Conservation (phyloP, 2,113 vertebrate species). For the Apteryx mantelli region DNA sequence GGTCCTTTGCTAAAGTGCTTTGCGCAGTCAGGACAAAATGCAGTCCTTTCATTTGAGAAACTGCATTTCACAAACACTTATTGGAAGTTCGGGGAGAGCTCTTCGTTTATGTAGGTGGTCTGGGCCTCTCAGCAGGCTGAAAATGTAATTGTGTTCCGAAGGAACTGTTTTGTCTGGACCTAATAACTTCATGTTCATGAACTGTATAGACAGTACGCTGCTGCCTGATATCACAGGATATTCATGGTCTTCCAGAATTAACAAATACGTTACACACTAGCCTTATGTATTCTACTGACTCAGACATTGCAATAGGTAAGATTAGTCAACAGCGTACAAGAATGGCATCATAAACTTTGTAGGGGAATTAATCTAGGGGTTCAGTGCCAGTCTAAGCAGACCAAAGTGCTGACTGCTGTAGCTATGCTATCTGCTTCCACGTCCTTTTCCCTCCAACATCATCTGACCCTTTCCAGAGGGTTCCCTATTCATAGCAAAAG, state of each 20-base stretch:
- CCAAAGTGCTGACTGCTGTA: neutral
- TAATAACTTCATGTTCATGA: neutral
- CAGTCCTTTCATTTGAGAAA: neutral
- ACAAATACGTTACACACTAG: neutral
- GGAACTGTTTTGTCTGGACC: neutral
- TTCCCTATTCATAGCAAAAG: neutral
- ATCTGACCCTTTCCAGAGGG: neutral
- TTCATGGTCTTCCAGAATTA: neutral
- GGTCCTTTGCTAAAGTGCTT: neutral
- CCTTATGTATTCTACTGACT: neutral
- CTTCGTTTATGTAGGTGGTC: neutral
- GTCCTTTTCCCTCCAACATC: neutral
- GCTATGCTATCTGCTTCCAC: neutral
- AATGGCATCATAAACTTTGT: neutral
- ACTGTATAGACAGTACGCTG: neutral
- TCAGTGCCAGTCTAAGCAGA: neutral
- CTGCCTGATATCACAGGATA: neutral
- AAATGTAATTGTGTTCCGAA: neutral
- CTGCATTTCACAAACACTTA: neutral
- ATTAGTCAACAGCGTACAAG: neutral
- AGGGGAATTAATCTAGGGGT: neutral
- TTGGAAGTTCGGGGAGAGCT: neutral
- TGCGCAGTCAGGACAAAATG: neutral
- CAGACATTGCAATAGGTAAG: neutral
- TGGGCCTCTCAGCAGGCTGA: neutral